Evolutionary conservation across 2,113 vertebrate genomes (phyloP), one percentile per base, ranked within the genome.

Genomic region (Hepsetus odoe): DNA sequence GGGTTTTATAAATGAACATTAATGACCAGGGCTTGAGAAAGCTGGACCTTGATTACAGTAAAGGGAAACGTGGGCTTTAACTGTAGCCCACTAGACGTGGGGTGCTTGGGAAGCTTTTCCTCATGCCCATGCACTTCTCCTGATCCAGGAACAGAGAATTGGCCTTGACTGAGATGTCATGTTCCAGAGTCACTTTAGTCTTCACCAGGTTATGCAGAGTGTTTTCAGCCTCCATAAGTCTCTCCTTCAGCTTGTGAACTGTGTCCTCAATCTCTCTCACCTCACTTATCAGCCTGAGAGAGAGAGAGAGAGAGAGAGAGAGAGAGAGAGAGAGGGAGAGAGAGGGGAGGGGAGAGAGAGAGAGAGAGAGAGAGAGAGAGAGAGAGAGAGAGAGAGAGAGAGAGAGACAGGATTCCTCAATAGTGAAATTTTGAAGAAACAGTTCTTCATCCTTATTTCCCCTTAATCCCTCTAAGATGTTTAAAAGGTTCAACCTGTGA

Each of bases 71-170:
- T 8, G 14, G 35, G 33, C n/a, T 70, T 70, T 93, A 99, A 0
- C 92, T 87, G 22, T 90, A 96, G 7, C 96, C 95, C 62, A 94
- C 90, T 82, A 98, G 90, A 4, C 95, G 91, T 0, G 89, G 90
- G 0, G 93, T 93, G 88, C 91, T 96, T 85, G 96, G 96, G 77
- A 95, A 98, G 81, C 86, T 95, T 87, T 93, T 96, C 49, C 95
- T 92, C 91, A 97, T 95, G 67, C 95, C 93, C 98, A 98, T 95
- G 88, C 97, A 98, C 80, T 95, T 96, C 72, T 98, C 96, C 89
- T 97, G 95, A 85, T 99, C 96, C 0, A 99, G 91, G 90, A 96
- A 98, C 24, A 99, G 92, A 0, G 95, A 93, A 85, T 97, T 96
- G 85, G 95, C 94, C 85, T 98, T 99, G 88, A 98, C 38, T 0